phyloP scores from a whole-genome alignment of 2,113 vertebrate species.

The Gavia stellata region DNA sequence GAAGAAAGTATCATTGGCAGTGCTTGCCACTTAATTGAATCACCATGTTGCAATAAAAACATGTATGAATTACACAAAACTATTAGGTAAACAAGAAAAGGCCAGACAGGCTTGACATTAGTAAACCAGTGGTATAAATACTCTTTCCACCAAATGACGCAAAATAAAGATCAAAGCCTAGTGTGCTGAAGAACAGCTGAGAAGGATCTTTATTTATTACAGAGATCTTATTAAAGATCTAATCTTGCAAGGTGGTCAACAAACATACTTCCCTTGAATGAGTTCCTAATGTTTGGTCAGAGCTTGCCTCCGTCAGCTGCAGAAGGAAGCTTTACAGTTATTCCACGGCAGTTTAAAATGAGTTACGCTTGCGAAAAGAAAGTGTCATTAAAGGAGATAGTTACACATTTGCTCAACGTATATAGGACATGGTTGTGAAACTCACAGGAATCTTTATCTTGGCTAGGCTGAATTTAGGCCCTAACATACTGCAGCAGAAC shows the following conservation, averaged over 20 bases:
- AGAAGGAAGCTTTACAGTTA: background rate
- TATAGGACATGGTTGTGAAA: background rate
- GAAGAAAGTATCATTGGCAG: background rate
- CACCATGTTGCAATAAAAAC: background rate
- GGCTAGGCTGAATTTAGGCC: background rate
- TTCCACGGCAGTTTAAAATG: background rate
- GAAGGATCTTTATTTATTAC: background rate
- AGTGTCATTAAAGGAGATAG: background rate
- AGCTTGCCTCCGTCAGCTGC: background rate
- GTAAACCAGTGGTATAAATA: background rate
- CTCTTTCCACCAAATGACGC: background rate
- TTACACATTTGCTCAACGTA: background rate
- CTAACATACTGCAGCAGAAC: background rate
- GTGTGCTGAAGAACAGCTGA: background rate
- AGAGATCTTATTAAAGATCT: background rate
- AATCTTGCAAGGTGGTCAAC: background rate
- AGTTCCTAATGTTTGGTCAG: background rate
- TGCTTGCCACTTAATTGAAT: background rate
- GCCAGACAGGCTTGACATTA: background rate
- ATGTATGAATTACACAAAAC: background rate
- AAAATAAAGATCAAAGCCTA: constrained; percentile 28
- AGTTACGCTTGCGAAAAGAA: background rate
- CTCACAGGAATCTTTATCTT: background rate
- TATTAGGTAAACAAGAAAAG: background rate
- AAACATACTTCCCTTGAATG: background rate